These are phyloP conservation scores for Cryptotermes secundus DNA, from an alignment of 1,140 invertebrate species.

Conservation along the genomic window DNA sequence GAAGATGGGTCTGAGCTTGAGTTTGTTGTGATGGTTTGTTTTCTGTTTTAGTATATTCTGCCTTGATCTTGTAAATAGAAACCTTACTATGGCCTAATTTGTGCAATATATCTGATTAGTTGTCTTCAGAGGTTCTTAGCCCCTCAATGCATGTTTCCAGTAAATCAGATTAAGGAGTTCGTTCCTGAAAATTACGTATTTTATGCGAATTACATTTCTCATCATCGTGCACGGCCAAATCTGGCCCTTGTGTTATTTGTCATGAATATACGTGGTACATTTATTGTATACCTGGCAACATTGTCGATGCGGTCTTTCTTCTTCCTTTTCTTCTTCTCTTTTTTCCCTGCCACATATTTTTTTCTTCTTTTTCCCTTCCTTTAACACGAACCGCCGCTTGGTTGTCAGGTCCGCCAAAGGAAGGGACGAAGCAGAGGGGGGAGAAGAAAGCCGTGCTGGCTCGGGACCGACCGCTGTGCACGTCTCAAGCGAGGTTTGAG, in stretches of 20 bases:
- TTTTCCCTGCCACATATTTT: neutral
- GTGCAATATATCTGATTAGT: too few relatives aligned
- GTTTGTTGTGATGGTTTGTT: too few relatives aligned
- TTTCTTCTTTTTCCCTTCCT: slow-evolving; percentile 30
- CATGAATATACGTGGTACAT: neutral
- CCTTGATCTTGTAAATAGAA: too few relatives aligned
- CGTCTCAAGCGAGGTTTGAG: neutral
- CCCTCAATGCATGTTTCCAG: too few relatives aligned
- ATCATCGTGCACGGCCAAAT: neutral
- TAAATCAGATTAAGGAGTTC: too few relatives aligned
- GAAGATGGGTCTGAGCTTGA: too few relatives aligned
- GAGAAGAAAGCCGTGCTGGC: neutral
- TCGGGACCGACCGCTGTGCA: neutral
- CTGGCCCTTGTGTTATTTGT: neutral
- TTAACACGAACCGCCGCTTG: slow-evolving; percentile 33
- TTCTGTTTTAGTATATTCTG: too few relatives aligned
- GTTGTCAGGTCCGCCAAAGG: slow-evolving; percentile 21
- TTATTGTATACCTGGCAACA: slow-evolving; percentile 32
- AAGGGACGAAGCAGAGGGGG: neutral
- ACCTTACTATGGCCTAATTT: too few relatives aligned
- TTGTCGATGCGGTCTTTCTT: slow-evolving; percentile 25
- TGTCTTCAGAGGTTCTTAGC: too few relatives aligned
- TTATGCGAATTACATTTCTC: neutral
- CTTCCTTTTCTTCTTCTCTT: neutral
- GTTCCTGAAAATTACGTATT: neutral